Percentiles rank a stretch among this genome's conserved stretches.
Conservation (phyloP, 2,113 vertebrate genomes). For the Nestor notabilis region DNA sequence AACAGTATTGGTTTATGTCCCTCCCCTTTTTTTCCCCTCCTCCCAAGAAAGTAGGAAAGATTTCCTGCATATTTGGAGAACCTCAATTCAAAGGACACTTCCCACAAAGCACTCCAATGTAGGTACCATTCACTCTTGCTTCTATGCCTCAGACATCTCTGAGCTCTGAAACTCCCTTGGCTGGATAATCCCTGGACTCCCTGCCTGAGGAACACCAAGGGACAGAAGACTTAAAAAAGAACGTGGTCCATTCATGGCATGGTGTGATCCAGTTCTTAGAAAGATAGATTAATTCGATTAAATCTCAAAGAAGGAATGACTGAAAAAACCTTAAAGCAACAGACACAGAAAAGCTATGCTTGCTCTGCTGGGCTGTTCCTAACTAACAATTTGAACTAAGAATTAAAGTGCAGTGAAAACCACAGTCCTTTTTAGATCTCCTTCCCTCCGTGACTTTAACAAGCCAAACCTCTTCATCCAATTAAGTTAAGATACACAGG, state of each 20-base stretch:
- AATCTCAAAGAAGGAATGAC: background rate
- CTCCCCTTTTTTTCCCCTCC: background rate
- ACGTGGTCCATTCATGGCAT: background rate
- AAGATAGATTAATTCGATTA: background rate
- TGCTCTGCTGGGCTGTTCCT: background rate
- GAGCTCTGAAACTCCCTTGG: background rate
- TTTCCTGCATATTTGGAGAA: background rate
- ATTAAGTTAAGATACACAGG: background rate
- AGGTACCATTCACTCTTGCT: background rate
- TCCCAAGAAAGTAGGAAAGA: background rate
- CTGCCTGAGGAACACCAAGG: background rate
- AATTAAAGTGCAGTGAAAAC: background rate
- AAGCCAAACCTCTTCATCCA: background rate
- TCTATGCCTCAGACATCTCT: background rate
- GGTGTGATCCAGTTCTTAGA: background rate
- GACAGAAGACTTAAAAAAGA: background rate
- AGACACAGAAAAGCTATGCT: background rate
- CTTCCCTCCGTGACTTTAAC: background rate
- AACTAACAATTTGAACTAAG: background rate
- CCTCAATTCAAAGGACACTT: background rate
- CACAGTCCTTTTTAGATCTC: background rate
- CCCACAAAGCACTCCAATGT: background rate
- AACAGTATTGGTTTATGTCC: background rate
- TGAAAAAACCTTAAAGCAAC: background rate
- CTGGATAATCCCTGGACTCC: background rate